phyloP scores from a whole-genome alignment of 2,113 vertebrate genomes.

The Sinocyclocheilus anophthalmus region DNA sequence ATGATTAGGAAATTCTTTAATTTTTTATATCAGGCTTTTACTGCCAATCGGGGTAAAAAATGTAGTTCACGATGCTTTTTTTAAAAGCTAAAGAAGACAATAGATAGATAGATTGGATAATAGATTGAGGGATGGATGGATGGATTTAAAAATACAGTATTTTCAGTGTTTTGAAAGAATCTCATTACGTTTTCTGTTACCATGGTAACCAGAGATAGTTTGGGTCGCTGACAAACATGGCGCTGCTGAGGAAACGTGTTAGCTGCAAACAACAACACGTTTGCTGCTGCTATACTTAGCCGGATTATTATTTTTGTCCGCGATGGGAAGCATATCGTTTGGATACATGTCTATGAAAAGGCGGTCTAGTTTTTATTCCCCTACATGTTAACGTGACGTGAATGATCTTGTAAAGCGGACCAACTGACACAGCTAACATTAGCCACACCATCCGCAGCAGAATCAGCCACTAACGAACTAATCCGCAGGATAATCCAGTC shows the following conservation, averaged over 20 bases:
- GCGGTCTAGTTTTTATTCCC: neutral
- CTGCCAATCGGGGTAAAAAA: neutral
- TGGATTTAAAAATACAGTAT: neutral
- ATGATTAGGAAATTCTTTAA: no score
- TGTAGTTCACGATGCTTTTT: neutral
- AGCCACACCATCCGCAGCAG: constrained; percentile 5
- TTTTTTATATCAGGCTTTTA: neutral
- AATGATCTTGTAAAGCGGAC: neutral
- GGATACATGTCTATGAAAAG: neutral
- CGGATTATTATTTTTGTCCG: neutral
- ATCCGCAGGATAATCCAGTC: constrained; percentile 45
- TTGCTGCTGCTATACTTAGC: neutral
- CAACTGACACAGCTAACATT: constrained; percentile 26
- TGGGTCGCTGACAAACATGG: constrained; percentile 43
- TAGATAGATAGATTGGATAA: no score
- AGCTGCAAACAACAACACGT: neutral
- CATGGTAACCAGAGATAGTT: constrained; percentile 45
- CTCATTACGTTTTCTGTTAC: constrained; percentile 6
- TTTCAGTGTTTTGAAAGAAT: neutral
- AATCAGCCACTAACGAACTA: constrained; percentile 17
- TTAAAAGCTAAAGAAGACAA: no score
- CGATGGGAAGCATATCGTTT: neutral
- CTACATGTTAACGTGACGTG: neutral
- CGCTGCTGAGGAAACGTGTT: neutral
- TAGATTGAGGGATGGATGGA: no score